phyloP scores from a whole-genome alignment of 2,888 invertebrate genomes.

The Andricus quercusramuli region DNA sequence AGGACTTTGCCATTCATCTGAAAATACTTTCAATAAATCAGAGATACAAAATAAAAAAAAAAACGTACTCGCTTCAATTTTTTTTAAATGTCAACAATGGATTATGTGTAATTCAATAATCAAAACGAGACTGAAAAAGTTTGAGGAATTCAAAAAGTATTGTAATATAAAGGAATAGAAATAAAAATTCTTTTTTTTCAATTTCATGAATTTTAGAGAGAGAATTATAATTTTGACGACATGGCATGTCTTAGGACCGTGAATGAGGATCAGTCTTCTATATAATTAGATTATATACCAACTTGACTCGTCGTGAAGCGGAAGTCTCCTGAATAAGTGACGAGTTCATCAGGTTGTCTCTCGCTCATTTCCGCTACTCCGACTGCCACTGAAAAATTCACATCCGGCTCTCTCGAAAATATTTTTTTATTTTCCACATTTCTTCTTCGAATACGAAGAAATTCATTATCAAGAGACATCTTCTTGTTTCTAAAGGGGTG shows the following conservation, averaged over 20 bases:
- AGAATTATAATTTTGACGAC: constrained; percentile 50
- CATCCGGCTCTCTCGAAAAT: constrained; percentile 62
- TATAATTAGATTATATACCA: constrained; percentile 53
- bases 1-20: too few relatives aligned
- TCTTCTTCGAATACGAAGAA: constrained; percentile 55
- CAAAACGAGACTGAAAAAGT: background rate
- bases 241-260: constrained; percentile 64
- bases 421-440: constrained; percentile 58
- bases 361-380: constrained; percentile 70
- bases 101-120: too few relatives aligned
- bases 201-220: background rate
- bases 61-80: too few relatives aligned
- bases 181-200: background rate
- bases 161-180: too few relatives aligned
- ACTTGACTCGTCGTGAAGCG: constrained; percentile 57
- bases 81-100: too few relatives aligned
- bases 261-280: constrained; percentile 25
- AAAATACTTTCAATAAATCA: too few relatives aligned
- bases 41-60: too few relatives aligned
- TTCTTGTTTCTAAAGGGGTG: constrained; percentile 21
- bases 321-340: constrained; percentile 73
- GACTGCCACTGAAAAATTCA: constrained; percentile 57
- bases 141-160: background rate
- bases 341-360: constrained; percentile 70
- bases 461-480: constrained; percentile 64